Base-by-base conservation (phyloP, 2,113 vertebrate genomes). In the Lampris incognitus region DNA sequence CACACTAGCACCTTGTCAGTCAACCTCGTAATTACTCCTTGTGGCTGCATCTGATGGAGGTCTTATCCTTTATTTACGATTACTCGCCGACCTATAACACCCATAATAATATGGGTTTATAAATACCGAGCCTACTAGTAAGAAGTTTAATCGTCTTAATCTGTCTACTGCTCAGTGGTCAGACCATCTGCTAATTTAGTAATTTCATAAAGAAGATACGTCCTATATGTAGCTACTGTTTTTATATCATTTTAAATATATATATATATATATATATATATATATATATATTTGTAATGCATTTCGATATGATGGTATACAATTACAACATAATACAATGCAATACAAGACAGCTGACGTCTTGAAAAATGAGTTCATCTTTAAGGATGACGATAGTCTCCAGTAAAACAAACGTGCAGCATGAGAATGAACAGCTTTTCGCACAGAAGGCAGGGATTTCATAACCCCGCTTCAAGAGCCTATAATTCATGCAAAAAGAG, bases 401-500 rank as follows among this genome's bases (percentile, higher is more conserved):
- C 66, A 73, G 60, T 37, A 72, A 84, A 72, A n/a, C 24, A 24
- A 24, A 24, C 24, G 24, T 24, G 24, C 82, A 80, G 90, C 93
- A 88, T 92, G 90, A 93, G 94, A 95, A 95, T 94, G 94, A 95
- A 93, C 95, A 95, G 91, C 93, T 94, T 95, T 85, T 75, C 76
- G 83, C 70, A 84, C 87, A 94, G 94, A 95, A 95, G 91, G 82
- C 86, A 66, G 89, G 89, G 88, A 90, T 94, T 95, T 95, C 93
- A 93, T 94, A 94, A 95, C 90, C 88, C 90, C 39, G 89, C 94
- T 93, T 91, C 93, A 90, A 89, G 92, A 94, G 93, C 94, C 83
- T 93, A 95, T 97, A 95, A 96, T 95, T 96, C 95, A 95, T 95
- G 94, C 90, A 95, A 93, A 90, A 93, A 95, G 89, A 93, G 93